Percentiles rank a stretch among this genome's conserved stretches.
These are phyloP conservation scores for Anastrepha obliqua DNA, from an alignment of 1,140 invertebrate species.

Conservation along the genomic window DNA sequence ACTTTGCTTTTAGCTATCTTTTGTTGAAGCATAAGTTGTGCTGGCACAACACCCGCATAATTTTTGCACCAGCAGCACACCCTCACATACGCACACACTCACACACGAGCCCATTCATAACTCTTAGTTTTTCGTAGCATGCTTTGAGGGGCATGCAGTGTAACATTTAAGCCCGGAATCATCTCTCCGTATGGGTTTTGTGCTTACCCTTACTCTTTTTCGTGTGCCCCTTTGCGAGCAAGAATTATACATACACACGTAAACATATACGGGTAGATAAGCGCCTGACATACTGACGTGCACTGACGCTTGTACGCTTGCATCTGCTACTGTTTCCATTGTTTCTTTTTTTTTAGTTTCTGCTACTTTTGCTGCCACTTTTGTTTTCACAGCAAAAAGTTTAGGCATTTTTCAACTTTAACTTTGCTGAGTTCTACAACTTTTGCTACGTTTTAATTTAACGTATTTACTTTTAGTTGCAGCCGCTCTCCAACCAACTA, in stretches of 20 bases:
- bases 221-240: no score
- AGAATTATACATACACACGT: no score
- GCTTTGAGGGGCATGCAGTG: neutral
- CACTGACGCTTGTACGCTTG: neutral
- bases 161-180: neutral
- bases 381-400: slow-evolving; percentile 9
- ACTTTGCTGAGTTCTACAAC: slow-evolving; percentile 18
- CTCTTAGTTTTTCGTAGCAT: neutral
- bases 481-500: neutral
- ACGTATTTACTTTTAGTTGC: slow-evolving; percentile 38
- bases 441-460: slow-evolving; percentile 40
- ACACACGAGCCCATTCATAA: neutral
- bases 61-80: neutral
- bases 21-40: neutral
- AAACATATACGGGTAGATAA: neutral
- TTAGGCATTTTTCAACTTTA: slow-evolving; percentile 42
- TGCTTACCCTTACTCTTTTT: neutral
- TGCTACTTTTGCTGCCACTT: neutral
- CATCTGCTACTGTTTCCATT: neutral
- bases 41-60: slow-evolving; percentile 1
- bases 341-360: neutral
- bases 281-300: neutral
- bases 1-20: neutral
- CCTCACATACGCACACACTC: neutral
- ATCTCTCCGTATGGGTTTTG: neutral